Evolutionary conservation across 2,888 invertebrate species (phyloP).

Genomic region (Sarcophaga rosellei): DNA sequence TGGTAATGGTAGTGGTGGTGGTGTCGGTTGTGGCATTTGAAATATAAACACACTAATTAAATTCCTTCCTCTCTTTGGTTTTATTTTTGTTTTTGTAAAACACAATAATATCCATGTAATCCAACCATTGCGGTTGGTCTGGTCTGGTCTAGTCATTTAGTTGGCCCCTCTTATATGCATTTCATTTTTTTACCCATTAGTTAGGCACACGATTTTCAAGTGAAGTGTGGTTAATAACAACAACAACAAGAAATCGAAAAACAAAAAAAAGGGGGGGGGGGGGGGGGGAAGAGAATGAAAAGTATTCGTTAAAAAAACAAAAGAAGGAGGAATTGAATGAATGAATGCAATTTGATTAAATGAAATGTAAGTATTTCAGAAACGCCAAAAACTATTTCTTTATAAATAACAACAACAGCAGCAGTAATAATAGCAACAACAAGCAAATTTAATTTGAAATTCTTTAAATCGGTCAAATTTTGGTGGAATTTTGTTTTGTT

Average conservation of each 20-base stretch:
- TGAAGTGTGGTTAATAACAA: background rate
- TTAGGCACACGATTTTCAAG: background rate
- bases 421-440: too few relatives aligned
- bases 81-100: background rate
- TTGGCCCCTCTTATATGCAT: background rate
- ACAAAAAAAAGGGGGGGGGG: background rate
- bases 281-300: too few relatives aligned
- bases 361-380: slow-evolving; percentile 4
- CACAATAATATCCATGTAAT: background rate
- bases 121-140: background rate
- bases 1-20: background rate
- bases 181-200: background rate
- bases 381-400: background rate
- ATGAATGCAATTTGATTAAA: slow-evolving; percentile 12
- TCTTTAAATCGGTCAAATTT: background rate
- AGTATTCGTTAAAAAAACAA: background rate
- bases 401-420: background rate
- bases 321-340: background rate
- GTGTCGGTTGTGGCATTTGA: background rate
- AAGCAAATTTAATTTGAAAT: background rate
- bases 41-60: background rate
- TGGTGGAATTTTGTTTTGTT: too few relatives aligned
- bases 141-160: too few relatives aligned
- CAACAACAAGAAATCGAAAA: background rate
- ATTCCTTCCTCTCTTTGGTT: background rate